A percentile compares a stretch with the other conserved stretches of the same genome.
These are phyloP conservation scores for Dicaeum eximium DNA, from an alignment of 2,113 vertebrate genomes.

Conservation along the genomic window DNA sequence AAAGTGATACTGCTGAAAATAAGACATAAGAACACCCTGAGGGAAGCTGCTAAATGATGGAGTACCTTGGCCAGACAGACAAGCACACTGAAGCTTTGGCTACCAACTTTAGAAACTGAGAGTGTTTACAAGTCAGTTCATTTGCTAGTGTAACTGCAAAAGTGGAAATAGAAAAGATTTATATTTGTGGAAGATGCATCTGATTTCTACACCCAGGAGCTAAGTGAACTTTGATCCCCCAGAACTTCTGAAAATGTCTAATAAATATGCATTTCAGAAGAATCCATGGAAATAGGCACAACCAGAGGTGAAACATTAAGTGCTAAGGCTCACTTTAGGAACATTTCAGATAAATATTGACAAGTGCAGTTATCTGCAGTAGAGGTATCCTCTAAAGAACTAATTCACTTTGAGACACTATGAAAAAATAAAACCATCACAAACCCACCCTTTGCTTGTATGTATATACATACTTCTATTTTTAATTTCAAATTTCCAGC, in stretches of 20 bases:
- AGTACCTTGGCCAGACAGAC: background rate
- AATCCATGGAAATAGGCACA: background rate
- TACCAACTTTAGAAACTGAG: background rate
- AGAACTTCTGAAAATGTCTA: background rate
- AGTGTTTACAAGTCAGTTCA: rapidly evolving
- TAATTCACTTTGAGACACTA: background rate
- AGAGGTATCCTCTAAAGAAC: background rate
- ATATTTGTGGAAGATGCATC: background rate
- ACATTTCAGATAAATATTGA: background rate
- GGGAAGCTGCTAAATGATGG: background rate
- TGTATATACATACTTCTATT: background rate
- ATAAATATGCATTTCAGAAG: background rate
- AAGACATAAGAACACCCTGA: background rate
- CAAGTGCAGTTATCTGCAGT: background rate
- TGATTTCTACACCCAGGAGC: background rate
- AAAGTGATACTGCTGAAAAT: background rate
- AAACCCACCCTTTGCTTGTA: background rate
- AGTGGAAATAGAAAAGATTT: background rate
- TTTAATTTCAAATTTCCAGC: conserved; percentile 15
- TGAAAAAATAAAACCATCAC: conserved; percentile 13
- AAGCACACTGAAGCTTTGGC: background rate
- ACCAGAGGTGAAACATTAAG: background rate
- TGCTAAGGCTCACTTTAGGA: background rate
- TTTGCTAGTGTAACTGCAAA: background rate
- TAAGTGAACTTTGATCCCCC: background rate